Percentiles rank a stretch among this genome's conserved stretches.
Conservation (phyloP, 2,797 vertebrate genomes). For the Spheniscus humboldti region DNA sequence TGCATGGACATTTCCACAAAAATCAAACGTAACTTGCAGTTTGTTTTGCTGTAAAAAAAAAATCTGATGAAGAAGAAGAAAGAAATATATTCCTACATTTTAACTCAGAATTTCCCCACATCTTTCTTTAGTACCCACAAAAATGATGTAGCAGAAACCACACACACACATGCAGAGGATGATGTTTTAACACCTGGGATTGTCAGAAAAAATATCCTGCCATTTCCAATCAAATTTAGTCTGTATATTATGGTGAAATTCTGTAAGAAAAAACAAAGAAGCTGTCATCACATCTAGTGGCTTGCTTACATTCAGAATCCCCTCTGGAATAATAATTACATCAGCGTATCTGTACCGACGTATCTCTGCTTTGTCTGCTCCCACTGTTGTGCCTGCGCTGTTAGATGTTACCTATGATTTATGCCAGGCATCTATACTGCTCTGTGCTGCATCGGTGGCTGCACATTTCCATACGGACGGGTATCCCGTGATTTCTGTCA, state of each 20-base stretch:
- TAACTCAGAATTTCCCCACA: not conserved
- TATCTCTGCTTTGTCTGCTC: slow-evolving; percentile 8
- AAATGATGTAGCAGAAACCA: not conserved
- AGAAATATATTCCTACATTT: not conserved
- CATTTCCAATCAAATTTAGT: slow-evolving; percentile 39
- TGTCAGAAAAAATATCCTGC: slow-evolving; percentile 37
- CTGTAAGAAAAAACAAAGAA: slow-evolving; percentile 39
- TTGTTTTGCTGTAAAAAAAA: not conserved
- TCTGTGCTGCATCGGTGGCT: slow-evolving; percentile 25
- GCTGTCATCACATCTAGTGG: slow-evolving; percentile 46
- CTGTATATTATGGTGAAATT: slow-evolving; percentile 27
- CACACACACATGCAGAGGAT: not conserved
- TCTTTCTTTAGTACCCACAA: not conserved
- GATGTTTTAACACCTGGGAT: not conserved
- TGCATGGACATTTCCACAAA: not conserved
- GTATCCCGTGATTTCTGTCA: not conserved
- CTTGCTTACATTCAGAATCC: slow-evolving; percentile 32
- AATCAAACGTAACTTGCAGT: not conserved
- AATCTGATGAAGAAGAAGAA: not conserved
- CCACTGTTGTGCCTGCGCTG: not conserved
- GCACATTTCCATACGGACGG: slow-evolving; percentile 34
- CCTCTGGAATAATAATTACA: slow-evolving; percentile 47
- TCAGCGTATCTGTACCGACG: not conserved
- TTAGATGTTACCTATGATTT: slow-evolving; percentile 25
- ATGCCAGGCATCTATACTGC: not conserved